Base-by-base conservation (phyloP, 2,113 vertebrate genomes). In the Pedetes capensis region DNA sequence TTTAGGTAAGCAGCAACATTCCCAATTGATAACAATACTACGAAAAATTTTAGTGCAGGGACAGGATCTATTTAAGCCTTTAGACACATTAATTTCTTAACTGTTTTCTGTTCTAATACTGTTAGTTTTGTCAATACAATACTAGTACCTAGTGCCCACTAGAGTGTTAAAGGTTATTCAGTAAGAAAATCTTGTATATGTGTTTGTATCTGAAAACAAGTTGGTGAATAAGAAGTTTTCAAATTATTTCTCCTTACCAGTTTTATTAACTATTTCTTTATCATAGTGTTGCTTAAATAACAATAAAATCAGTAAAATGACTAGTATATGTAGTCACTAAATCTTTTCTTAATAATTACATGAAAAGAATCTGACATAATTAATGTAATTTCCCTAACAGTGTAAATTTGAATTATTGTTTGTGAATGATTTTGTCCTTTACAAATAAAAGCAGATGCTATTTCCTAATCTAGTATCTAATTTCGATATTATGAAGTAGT, bases 161-260 rank as follows among this genome's bases (percentile, higher is more conserved):
- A n/a, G 55, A 82, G 11, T 51, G 37, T 29, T 75, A 32, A 81
- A 69, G 17, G 0, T 1, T 47, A 8, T 10, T n/a, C 47, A 55
- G 32, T 1, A 91, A 91, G 57, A 97, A 96, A 79, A 47, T 10
- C 20, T 49, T 55, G 1, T 10, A 95, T 96, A 94, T 86, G 39
- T 7, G 23, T 89, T 96, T 10, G 82, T 8, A 59, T 47, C 42
- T 83, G 39, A 34, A 66, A 34, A 37, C 51, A 32, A 69, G 63
- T n/a, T n/a, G n/a, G 27, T 80, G 12, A 27, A 32, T 32, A 44
- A 61, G 39, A 83, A 1, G 1, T 78, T 78, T 64, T 23, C n/a
- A 75, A 39, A 23, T 49, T 17, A 39, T 64, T 87, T 80, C 2
- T 61, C 3, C 5, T 55, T 84, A 51, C 16, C 29, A 25, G 16